Conservation (phyloP, 2,888 invertebrate species). For the Gymnosoma rotundatum region DNA sequence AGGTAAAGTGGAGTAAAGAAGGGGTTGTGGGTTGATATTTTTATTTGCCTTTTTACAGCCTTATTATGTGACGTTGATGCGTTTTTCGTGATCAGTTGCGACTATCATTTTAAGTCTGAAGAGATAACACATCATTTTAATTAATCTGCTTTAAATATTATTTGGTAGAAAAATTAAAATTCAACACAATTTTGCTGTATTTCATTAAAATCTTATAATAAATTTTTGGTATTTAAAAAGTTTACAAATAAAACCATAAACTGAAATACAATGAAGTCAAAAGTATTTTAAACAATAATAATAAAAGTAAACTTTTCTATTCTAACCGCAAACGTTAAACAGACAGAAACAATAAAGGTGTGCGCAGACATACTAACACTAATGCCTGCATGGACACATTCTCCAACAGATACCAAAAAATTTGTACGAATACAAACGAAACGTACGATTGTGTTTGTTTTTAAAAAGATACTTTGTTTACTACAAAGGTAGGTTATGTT, state of each 20-base stretch:
- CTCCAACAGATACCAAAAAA: not conserved
- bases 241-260: constrained; percentile 9
- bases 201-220: no score
- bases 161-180: no score
- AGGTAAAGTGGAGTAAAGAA: no score
- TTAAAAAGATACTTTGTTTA: constrained; percentile 75
- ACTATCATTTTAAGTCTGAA: no score
- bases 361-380: constrained; percentile 61
- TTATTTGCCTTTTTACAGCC: no score
- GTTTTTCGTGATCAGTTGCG: no score
- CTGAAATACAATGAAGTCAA: constrained; percentile 3
- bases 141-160: no score
- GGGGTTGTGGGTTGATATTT: no score
- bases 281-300: not conserved
- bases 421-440: constrained; percentile 20
- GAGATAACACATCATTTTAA: no score
- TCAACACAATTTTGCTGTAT: no score
- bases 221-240: no score
- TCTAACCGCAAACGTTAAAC: constrained; percentile 77
- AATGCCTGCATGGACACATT: constrained; percentile 45
- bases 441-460: constrained; percentile 34
- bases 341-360: constrained; percentile 56
- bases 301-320: constrained; percentile 19
- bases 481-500: constrained; percentile 78
- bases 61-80: no score